A percentile compares a stretch with the other conserved stretches of the same genome.
These are phyloP conservation scores for Epiblema foenella DNA, from an alignment of 2,888 invertebrate genomes.

Conservation along the genomic window DNA sequence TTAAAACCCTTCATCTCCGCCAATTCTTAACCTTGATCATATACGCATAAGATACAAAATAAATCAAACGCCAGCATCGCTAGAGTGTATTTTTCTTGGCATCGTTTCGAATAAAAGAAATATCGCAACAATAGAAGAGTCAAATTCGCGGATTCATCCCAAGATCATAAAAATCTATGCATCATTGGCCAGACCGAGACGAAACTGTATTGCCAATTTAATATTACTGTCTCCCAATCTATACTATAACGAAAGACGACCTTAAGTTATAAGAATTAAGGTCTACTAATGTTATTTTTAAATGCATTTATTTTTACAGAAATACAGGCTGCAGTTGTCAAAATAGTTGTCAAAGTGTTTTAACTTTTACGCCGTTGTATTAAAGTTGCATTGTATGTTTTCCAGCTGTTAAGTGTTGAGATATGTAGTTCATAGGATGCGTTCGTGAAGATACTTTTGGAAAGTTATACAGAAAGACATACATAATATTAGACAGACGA, in stretches of 20 bases:
- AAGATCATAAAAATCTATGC: slow-evolving; percentile 35
- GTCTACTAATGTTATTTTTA: not conserved
- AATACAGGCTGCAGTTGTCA: not conserved
- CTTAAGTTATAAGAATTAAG: not conserved
- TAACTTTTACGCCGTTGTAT: not conserved
- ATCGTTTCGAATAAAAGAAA: slow-evolving; percentile 18
- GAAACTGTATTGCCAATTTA: slow-evolving; percentile 2
- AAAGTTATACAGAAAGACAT: too few relatives aligned
- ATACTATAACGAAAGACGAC: not conserved
- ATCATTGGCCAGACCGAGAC: slow-evolving; percentile 28
- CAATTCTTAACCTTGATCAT: not conserved
- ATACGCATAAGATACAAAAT: not conserved
- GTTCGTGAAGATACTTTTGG: not conserved
- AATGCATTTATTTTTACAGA: not conserved
- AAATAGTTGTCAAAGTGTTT: not conserved
- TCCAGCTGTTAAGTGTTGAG: not conserved
- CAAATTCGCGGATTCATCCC: slow-evolving; percentile 28
- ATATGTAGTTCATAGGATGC: slow-evolving; percentile 10
- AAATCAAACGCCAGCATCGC: not conserved
- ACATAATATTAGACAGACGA: too few relatives aligned
- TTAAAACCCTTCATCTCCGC: not conserved
- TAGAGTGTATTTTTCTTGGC: slow-evolving; percentile 4
- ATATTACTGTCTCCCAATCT: not conserved
- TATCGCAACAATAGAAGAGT: slow-evolving; percentile 24
- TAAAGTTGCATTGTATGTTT: not conserved